Conservation (phyloP, 2,797 vertebrate genomes). For the Podarcis lilfordi region DNA sequence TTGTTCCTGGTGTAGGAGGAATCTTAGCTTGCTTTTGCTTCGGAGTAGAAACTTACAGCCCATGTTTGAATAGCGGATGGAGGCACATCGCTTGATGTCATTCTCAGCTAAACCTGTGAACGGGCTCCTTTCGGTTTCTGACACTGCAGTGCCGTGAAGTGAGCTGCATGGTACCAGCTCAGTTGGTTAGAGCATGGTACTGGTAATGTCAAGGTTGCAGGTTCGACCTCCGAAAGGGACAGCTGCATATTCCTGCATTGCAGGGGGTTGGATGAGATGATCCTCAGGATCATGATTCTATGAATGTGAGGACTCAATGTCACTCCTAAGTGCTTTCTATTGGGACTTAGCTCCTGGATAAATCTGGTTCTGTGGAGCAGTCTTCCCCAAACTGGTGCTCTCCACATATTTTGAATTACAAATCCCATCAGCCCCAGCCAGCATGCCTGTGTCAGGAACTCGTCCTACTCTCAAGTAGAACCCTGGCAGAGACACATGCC, state of each 20-base stretch:
- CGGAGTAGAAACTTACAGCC: background rate
- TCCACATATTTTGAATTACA: background rate
- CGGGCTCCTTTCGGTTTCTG: background rate
- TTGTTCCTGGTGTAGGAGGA: conserved; percentile 3
- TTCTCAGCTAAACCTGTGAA: background rate
- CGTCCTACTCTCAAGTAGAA: too few species aligned
- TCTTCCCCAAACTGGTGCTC: background rate
- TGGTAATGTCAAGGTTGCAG: too few species aligned
- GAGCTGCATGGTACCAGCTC: background rate
- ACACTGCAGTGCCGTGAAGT: background rate
- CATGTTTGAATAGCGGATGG: background rate
- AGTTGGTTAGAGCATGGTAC: too few species aligned
- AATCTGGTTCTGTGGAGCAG: background rate
- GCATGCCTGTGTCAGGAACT: background rate
- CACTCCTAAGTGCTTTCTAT: background rate
- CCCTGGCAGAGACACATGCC: too few species aligned
- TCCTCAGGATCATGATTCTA: background rate
- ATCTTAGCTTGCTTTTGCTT: background rate
- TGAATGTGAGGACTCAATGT: background rate
- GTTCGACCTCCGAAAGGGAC: too few species aligned
- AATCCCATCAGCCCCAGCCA: background rate
- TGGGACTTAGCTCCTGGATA: background rate
- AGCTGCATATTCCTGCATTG: too few species aligned
- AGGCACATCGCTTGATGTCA: background rate
- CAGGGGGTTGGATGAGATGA: too few species aligned